A percentile compares a stretch with the other conserved stretches of the same genome.
Conservation (phyloP, 1,140 invertebrate species). For the Teleopsis dalmanni region DNA sequence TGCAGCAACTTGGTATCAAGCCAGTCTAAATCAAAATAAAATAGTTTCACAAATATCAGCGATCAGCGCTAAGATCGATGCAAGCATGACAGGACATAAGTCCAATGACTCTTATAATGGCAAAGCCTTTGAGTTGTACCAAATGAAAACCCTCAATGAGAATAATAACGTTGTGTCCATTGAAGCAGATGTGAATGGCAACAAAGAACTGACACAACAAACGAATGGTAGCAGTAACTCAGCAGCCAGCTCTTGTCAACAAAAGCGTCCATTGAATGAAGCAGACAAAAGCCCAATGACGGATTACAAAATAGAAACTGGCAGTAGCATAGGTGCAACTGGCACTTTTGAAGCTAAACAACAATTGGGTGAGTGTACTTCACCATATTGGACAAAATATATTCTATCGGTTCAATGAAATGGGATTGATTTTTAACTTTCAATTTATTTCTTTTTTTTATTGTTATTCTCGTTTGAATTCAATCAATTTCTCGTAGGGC, state of each 20-base stretch:
- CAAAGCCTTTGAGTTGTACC: constrained; percentile 38
- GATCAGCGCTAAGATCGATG: constrained; percentile 34
- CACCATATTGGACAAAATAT: not conserved
- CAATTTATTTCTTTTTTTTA: not conserved
- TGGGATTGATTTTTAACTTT: not conserved
- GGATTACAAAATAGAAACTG: constrained; percentile 34
- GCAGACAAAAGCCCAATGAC: constrained; percentile 19
- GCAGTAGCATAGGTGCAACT: constrained; percentile 20
- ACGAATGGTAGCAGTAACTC: constrained; percentile 6
- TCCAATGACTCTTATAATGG: constrained; percentile 18
- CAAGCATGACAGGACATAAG: constrained; percentile 1
- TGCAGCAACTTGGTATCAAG: constrained; percentile 35
- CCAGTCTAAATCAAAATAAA: constrained; percentile 25
- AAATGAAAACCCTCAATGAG: constrained; percentile 34
- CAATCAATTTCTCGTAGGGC: constrained; percentile 32
- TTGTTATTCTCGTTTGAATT: too few species aligned
- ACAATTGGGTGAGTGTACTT: constrained; percentile 21
- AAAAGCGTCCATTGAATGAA: not conserved
- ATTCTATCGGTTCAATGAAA: not conserved
- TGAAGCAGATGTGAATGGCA: constrained; percentile 27
- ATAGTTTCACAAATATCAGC: constrained; percentile 26
- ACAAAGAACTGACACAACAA: constrained; percentile 11
- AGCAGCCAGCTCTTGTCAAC: not conserved
- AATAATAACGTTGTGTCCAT: constrained; percentile 14
- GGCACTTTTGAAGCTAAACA: constrained; percentile 36